Evolutionary conservation across 2,113 vertebrate genomes (phyloP).

Genomic region (Rhynchomys soricoides): DNA sequence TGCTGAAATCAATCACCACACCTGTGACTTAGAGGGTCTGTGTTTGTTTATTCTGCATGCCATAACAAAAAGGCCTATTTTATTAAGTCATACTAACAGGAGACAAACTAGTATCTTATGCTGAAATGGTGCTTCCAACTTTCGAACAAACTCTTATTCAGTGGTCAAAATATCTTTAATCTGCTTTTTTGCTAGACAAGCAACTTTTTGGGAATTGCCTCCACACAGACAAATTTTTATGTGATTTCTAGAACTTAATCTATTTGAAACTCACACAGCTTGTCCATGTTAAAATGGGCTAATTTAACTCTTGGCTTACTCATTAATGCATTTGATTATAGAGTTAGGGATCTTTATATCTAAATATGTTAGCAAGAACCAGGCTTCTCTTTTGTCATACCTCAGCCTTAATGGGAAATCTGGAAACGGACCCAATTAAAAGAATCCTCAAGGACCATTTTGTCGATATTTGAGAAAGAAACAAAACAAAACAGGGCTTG

Average conservation of each 20-base stretch:
- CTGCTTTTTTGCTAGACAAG: neutral
- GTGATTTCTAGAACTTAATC: neutral
- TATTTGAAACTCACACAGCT: neutral
- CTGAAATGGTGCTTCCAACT: neutral
- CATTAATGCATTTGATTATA: neutral
- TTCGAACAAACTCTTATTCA: neutral
- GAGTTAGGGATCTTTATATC: neutral
- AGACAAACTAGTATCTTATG: too few relatives aligned
- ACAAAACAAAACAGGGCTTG: neutral
- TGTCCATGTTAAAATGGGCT: neutral
- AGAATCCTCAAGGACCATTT: neutral
- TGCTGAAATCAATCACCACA: neutral
- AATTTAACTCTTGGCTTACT: neutral
- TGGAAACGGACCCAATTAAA: neutral
- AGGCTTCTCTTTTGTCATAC: neutral
- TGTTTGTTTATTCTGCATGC: neutral
- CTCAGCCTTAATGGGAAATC: neutral
- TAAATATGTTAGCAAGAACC: neutral
- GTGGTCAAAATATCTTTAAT: neutral
- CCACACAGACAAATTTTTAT: neutral
- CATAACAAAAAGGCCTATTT: neutral
- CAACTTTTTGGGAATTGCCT: neutral
- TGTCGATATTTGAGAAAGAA: neutral
- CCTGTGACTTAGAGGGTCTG: neutral
- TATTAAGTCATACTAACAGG: neutral